Percentiles rank a stretch among this genome's conserved stretches.
phyloP scores from a whole-genome alignment of 2,113 vertebrate species.

The Leptosomus discolor region DNA sequence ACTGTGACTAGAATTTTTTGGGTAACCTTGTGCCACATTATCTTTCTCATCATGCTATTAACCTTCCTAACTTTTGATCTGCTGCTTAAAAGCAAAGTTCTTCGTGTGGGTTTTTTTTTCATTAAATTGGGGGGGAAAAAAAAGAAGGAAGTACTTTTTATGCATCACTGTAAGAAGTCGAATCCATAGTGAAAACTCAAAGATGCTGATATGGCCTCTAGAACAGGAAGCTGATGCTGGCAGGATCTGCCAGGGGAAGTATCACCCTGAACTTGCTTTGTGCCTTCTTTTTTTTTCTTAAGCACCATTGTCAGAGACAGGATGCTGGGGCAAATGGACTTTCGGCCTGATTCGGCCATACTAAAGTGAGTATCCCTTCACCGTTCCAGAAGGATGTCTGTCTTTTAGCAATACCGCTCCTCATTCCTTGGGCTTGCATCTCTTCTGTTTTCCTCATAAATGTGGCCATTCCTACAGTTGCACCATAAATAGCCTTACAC shows the following conservation, averaged over 20 bases:
- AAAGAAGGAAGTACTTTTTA: not conserved
- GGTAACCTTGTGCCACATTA: not conserved
- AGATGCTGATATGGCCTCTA: not conserved
- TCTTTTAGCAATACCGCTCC: not conserved
- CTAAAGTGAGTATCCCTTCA: not conserved
- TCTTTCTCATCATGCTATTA: not conserved
- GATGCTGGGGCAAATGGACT: not conserved
- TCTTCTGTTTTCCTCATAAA: not conserved
- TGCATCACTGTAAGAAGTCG: not conserved
- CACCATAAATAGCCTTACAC: not conserved
- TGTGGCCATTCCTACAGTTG: not conserved
- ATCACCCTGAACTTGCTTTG: not conserved
- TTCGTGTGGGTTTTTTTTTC: not conserved
- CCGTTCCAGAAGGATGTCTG: not conserved
- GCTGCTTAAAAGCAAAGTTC: not conserved
- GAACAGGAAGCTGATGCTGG: not conserved
- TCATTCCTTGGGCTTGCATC: not conserved
- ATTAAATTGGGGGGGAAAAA: not conserved
- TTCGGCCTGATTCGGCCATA: not conserved
- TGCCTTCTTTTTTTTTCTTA: not conserved
- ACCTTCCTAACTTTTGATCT: not conserved
- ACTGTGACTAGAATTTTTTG: not conserved
- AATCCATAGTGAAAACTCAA: not conserved
- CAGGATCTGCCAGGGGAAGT: not conserved
- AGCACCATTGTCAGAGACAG: not conserved